Conservation (phyloP, 2,113 vertebrate genomes). For the Trachemys scripta region DNA sequence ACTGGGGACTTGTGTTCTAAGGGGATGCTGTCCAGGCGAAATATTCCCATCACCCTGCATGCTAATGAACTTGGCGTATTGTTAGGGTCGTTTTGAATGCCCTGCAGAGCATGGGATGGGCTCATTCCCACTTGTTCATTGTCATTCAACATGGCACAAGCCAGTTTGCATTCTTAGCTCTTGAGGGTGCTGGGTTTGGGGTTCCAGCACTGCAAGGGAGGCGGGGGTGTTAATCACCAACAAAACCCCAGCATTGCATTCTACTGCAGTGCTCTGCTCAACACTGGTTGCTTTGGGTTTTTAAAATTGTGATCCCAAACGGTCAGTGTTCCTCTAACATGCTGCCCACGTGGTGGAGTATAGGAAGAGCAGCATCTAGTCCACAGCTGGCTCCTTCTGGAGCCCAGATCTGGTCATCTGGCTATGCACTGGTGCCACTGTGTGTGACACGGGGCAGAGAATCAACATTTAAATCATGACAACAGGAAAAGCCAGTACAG, state of each 20-base stretch:
- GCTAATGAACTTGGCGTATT: not conserved
- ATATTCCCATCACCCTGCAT: not conserved
- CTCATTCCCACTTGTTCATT: not conserved
- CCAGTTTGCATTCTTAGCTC: not conserved
- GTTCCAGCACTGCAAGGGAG: not conserved
- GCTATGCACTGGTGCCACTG: not conserved
- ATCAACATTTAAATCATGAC: not conserved
- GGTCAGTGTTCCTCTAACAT: not conserved
- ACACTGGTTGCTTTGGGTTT: not conserved
- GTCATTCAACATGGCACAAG: not conserved
- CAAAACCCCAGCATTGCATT: not conserved
- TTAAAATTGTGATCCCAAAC: no score
- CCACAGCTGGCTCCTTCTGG: not conserved
- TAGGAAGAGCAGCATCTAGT: not conserved
- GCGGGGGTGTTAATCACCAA: not conserved
- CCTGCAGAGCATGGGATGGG: not conserved
- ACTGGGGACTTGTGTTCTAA: not conserved
- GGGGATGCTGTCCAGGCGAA: not conserved
- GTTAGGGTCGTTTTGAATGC: not conserved
- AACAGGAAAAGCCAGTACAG: not conserved
- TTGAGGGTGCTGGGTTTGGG: not conserved
- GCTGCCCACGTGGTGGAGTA: not conserved
- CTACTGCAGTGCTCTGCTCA: not conserved
- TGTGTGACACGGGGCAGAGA: not conserved
- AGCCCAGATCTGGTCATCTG: not conserved